Evolutionary conservation across 2,113 vertebrate genomes (phyloP), one percentile per base, ranked within the genome.

Genomic region (Eretmochelys imbricata): DNA sequence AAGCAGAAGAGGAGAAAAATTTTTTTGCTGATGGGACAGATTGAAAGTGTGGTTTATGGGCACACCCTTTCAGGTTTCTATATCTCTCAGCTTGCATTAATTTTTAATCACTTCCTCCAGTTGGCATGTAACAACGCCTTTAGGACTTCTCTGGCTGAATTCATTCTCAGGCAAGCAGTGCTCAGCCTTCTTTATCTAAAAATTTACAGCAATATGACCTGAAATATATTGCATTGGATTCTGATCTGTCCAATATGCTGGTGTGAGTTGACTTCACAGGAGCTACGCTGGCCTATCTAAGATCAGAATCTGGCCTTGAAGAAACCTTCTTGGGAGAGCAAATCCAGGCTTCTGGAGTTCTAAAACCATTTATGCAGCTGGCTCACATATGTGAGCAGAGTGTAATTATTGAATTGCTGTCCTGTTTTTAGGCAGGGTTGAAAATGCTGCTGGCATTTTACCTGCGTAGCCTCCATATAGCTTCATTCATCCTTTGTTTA

Each of bases 51-150:
- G 91, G 98, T 98, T 98, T 98, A 97, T 95, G 92, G 98, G 97
- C 98, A 98, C 98, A 97, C 98, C 98, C 98, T 98, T 98, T 98
- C 98, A 98, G 98, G 98, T 98, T 98, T 98, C 98, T 99, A 96
- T 98, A 98, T 99, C 98, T 98, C 98, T 98, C 98, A 96, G 96
- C 98, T 96, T 96, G 96, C 98, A 98, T 99, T 98, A 98, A 99
- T 99, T 98, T 99, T 99, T 99, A 98, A 98, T 99, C 96, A 97
- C 98, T 98, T 98, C 98, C 98, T 98, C 97, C 94, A 97, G 97
- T 96, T 98, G 97, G 98, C 97, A 97, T 96, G 96, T 96, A 98
- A 94, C 97, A 69, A 84, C 54, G 3, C 93, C 96, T 82, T 65
- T 55, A 96, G 46, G 88, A 55, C 92, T 82, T 90, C 65, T 35